Percentiles rank a stretch among this genome's conserved stretches.
These are phyloP conservation scores for Punctoribates punctum DNA, from an alignment of 2,888 invertebrate species.

Conservation along the genomic window DNA sequence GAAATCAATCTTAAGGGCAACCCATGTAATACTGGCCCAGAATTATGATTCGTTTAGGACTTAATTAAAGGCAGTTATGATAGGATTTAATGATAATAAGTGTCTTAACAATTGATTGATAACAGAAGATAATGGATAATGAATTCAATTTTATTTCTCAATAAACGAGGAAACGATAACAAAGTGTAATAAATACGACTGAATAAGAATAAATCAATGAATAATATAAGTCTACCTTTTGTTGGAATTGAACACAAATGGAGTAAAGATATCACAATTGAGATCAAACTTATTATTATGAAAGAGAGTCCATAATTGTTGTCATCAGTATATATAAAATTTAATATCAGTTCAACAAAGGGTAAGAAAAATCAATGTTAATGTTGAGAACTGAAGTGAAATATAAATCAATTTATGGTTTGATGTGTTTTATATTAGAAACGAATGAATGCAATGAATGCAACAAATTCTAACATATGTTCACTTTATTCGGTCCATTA, in stretches of 20 bases:
- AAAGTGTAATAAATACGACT: background rate
- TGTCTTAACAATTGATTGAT: conserved; percentile 9
- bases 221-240: conserved; percentile 2
- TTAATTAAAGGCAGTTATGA: background rate
- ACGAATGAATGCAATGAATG: background rate
- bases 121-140: background rate
- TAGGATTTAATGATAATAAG: background rate
- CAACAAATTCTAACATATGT: conserved; percentile 29
- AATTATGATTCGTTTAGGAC: background rate
- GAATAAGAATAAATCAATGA: background rate
- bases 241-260: background rate
- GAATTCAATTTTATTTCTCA: background rate
- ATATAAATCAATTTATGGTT: background rate
- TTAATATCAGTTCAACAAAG: too few species aligned
- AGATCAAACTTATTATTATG: background rate
- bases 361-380: background rate
- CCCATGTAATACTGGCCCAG: background rate
- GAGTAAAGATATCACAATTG: background rate
- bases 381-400: background rate
- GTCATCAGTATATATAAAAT: too few species aligned
- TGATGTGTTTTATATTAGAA: background rate
- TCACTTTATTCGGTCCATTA: background rate
- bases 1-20: background rate
- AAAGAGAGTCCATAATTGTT: background rate
- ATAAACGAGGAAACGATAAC: background rate